Base-by-base conservation (phyloP, 2,888 invertebrate species). In the Lymantria monacha region DNA sequence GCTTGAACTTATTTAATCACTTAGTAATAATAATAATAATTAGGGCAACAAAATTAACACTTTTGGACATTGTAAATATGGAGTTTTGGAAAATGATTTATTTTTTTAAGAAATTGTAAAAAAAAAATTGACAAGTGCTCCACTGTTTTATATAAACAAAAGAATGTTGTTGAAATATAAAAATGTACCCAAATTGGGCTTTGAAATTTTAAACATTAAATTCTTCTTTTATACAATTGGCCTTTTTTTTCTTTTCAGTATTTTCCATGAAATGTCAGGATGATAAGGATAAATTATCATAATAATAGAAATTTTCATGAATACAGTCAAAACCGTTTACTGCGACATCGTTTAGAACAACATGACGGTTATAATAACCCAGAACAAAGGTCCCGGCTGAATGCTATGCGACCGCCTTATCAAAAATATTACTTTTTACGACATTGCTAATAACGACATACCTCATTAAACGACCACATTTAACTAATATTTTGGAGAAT, bases 71-170 rank as follows among this genome's bases (percentile, higher is more conserved):
- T 87, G 83, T 87, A 85, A 80, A 85, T 86, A 87, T 53, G 66
- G 68, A 75, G 70, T 75, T 82, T 80, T 73, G 71, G 61, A 74
- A 66, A 70, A 70, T 59, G 71, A 73, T 77, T 81, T 86, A 86
- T 87, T 87, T 88, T 87, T 88, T 74, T 87, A 87, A 72, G 67
- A 78, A 83, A 79, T 82, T 83, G 77, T 79, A 72, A 79, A 74
- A 73, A 38, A n/a, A 12, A 9, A 22, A 41, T 38, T 41, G 22
- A 70, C 43, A 56, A 55, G 40, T 59, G 69, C 74, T 76, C 74
- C 73, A 74, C 73, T 72, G 70, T 78, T 80, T 78, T 81, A 69
- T 79, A 63, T 65, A 59, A 74, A 76, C 11, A 38, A 38, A 12
- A 33, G 7, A 12, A 12, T 70, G 69, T 69, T 76, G 74, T 63